These are phyloP conservation scores for Chloroceryle aenea DNA, from an alignment of 2,113 vertebrate genomes.

Conservation along the genomic window DNA sequence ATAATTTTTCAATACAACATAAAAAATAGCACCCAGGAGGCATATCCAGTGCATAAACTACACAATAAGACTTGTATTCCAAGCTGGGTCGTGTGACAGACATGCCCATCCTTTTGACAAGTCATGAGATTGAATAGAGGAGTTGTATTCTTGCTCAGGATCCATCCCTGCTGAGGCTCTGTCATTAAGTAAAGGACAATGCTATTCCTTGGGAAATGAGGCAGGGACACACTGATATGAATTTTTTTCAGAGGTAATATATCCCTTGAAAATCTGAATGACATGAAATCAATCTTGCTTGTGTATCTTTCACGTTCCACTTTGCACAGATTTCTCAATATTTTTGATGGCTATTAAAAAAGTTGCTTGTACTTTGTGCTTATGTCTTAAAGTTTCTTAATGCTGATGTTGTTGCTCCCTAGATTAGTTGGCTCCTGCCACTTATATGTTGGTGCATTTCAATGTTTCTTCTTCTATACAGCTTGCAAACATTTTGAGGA, in stretches of 20 bases:
- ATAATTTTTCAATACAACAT: neutral
- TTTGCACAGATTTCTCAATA: neutral
- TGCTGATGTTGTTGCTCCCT: neutral
- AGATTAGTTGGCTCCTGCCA: neutral
- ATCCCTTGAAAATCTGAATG: neutral
- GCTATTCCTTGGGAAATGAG: neutral
- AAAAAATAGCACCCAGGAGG: neutral
- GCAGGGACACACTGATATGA: neutral
- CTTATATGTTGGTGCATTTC: conserved; percentile 11
- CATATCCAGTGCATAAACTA: neutral
- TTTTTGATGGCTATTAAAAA: neutral
- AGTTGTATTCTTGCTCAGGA: neutral
- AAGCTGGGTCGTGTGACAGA: neutral
- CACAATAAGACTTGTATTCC: no score
- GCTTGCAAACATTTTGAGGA: conserved; percentile 54
- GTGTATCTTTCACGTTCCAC: neutral
- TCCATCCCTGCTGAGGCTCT: neutral
- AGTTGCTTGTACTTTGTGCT: neutral
- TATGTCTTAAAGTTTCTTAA: neutral
- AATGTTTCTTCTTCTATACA: conserved; percentile 9
- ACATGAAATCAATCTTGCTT: neutral
- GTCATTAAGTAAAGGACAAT: neutral
- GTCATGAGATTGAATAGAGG: neutral
- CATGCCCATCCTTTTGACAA: neutral
- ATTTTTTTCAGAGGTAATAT: neutral